Base-by-base conservation (phyloP, 2,797 vertebrate genomes). In the Triplophysa yarkandensis region DNA sequence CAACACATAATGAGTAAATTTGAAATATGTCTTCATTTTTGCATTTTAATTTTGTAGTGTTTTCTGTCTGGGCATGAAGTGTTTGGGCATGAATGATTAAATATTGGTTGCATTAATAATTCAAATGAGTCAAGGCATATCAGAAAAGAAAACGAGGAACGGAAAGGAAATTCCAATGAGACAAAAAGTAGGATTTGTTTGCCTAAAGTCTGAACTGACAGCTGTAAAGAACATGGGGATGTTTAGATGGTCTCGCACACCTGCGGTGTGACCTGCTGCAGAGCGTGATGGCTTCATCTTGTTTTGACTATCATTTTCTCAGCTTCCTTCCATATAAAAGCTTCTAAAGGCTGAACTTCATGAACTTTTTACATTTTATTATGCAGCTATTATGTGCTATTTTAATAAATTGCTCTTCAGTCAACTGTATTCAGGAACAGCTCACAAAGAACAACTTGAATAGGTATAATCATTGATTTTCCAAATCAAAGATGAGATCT, bases 31-130 rank as follows among this genome's bases (percentile, higher is more conserved):
- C 57, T 62, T 57, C 78, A 65, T 72, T 58, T 58, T 28, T n/a
- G 27, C 28, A 32, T 58, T 58, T 58, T 17, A 5, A 28, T 57
- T 30, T 25, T 32, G 16, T 4, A 68, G 65, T 80, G 77, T 80
- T 80, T 81, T 72, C n/a, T 74, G 19, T 36, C 64, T 69, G 67
- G 61, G 63, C 25, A n/a, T n/a, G 30, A 70, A 21, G 61, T 71
- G 64, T 76, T 46, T 25, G 43, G 61, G 16, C 77, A 71, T 67
- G 64, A 77, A 78, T 81, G 76, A 77, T 83, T 70, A 77, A 84
- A 72, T 83, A 83, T 81, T 74, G 69, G 54, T 77, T 41, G 50
- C 50, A 68, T 83, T 70, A 83, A 79, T 82, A 77, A 83, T 83
- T 81, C 72, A 83, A 48, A 57, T 10, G 28, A 9, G 25, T 25